These are phyloP conservation scores for Heliconius nattereri DNA, from an alignment of 1,140 invertebrate genomes.

Conservation along the genomic window DNA sequence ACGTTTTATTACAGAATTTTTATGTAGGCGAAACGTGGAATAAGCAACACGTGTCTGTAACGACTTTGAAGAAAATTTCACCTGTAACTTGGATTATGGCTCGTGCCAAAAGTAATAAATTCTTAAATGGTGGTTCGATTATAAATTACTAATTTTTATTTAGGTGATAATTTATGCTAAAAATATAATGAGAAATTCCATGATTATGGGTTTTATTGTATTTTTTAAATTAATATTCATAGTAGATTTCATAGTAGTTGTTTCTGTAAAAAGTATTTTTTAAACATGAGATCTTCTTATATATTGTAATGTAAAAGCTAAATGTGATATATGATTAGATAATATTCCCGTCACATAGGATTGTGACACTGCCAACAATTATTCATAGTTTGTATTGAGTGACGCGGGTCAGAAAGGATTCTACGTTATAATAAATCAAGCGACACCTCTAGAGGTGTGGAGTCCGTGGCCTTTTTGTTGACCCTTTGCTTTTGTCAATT, in stretches of 20 bases:
- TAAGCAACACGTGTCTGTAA: conserved; percentile 4
- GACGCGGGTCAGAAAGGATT: conserved; percentile 62
- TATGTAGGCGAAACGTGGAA: conserved; percentile 1
- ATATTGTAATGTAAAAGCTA: too few species aligned
- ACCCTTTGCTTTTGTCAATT: neutral
- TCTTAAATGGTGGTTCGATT: neutral
- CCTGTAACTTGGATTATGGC: conserved; percentile 6
- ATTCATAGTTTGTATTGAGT: conserved; percentile 68
- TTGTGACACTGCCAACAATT: conserved; percentile 57
- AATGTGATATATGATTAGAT: neutral
- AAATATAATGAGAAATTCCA: too few species aligned
- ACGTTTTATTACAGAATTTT: conserved; percentile 6
- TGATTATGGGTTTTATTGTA: too few species aligned
- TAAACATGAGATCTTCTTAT: too few species aligned
- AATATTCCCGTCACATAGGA: conserved; percentile 56
- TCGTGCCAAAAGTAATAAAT: neutral
- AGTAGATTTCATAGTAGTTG: too few species aligned
- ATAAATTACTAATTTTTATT: neutral
- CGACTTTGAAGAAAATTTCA: conserved; percentile 14
- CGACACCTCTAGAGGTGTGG: conserved; percentile 4
- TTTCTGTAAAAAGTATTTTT: too few species aligned
- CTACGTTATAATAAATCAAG: conserved; percentile 58
- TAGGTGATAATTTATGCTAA: neutral
- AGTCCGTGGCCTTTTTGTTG: conserved; percentile 23
- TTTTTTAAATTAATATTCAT: too few species aligned